These are phyloP conservation scores for Gambelia wislizenii DNA, from an alignment of 2,797 vertebrate species.

Conservation along the genomic window DNA sequence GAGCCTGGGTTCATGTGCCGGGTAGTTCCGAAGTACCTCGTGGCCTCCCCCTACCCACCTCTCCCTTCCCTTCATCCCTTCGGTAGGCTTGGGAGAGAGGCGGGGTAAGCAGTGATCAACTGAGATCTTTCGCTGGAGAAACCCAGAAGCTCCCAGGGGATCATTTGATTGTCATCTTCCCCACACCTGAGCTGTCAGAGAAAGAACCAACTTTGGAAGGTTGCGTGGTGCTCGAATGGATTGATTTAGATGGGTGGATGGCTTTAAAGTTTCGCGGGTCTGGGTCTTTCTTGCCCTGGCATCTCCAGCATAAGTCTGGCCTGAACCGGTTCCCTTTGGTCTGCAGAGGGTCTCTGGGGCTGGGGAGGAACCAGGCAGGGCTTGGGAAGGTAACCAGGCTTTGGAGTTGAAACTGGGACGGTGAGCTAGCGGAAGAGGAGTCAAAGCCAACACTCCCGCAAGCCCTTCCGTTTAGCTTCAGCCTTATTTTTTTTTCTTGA, in stretches of 20 bases:
- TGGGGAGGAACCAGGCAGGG: neutral
- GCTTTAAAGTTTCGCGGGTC: conserved; percentile 59
- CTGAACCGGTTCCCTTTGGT: conserved; percentile 44
- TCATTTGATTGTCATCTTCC: conserved; percentile 39
- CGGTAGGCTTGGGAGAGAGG: conserved; percentile 43
- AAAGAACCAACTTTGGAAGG: conserved; percentile 37
- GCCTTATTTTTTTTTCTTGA: too few species aligned
- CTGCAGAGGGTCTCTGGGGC: conserved; percentile 8
- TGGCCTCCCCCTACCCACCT: neutral
- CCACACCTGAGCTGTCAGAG: neutral
- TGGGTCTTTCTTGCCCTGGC: conserved; percentile 47
- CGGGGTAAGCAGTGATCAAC: conserved; percentile 22
- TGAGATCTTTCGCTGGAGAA: conserved; percentile 33
- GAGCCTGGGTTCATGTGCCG: neutral
- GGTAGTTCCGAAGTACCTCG: neutral
- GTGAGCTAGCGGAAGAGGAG: conserved; percentile 23
- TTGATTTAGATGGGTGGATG: conserved; percentile 55
- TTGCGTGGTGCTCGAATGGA: conserved; percentile 63
- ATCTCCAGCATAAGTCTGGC: conserved; percentile 67
- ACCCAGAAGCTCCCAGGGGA: conserved; percentile 48
- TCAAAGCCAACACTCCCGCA: too few species aligned
- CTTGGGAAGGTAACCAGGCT: neutral
- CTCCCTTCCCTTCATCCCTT: conserved; percentile 39
- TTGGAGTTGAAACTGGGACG: conserved; percentile 23
- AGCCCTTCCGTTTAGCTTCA: neutral